Conservation (phyloP, 1,140 invertebrate species). For the Cyclargus thomasi region DNA sequence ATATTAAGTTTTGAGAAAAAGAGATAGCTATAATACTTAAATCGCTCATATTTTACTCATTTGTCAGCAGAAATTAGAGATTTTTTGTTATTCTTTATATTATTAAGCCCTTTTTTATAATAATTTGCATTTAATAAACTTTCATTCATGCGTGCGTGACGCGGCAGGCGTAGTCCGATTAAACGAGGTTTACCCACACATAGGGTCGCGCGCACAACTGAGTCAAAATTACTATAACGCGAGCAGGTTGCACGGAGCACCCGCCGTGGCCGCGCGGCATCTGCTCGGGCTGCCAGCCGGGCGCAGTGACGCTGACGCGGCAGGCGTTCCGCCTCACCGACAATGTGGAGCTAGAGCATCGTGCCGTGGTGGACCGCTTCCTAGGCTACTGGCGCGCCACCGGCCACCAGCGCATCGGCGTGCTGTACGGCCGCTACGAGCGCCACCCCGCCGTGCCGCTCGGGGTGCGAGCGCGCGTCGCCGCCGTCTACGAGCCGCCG, state of each 20-base stretch:
- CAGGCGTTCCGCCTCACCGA: slow-evolving; percentile 97
- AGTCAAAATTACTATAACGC: too few relatives aligned
- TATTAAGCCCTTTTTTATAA: too few relatives aligned
- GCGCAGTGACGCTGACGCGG: slow-evolving; percentile 95
- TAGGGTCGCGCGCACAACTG: too few relatives aligned
- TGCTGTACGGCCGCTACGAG: slow-evolving; percentile 96
- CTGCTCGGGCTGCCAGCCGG: slow-evolving; percentile 99
- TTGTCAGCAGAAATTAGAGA: too few relatives aligned
- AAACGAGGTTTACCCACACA: too few relatives aligned
- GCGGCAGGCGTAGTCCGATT: too few relatives aligned
- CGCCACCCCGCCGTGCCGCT: slow-evolving; percentile 94
- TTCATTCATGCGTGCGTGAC: too few relatives aligned
- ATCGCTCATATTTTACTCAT: too few relatives aligned
- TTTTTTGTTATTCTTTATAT: too few relatives aligned
- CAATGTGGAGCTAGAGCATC: slow-evolving; percentile 98
- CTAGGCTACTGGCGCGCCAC: slow-evolving; percentile 97
- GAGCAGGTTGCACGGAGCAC: slow-evolving; percentile 93
- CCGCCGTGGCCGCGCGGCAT: slow-evolving; percentile 98
- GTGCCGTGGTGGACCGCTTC: slow-evolving; percentile 95
- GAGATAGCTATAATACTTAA: too few relatives aligned
- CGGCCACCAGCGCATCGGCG: slow-evolving; percentile 95
- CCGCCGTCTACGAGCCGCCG: slow-evolving; percentile 98
- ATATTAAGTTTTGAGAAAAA: too few relatives aligned
- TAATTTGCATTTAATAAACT: too few relatives aligned
- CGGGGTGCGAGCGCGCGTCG: slow-evolving; percentile 92